Percentiles rank a stretch among this genome's conserved stretches.
Conservation (phyloP, 2,113 vertebrate genomes). For the Planiliza haematocheilus region DNA sequence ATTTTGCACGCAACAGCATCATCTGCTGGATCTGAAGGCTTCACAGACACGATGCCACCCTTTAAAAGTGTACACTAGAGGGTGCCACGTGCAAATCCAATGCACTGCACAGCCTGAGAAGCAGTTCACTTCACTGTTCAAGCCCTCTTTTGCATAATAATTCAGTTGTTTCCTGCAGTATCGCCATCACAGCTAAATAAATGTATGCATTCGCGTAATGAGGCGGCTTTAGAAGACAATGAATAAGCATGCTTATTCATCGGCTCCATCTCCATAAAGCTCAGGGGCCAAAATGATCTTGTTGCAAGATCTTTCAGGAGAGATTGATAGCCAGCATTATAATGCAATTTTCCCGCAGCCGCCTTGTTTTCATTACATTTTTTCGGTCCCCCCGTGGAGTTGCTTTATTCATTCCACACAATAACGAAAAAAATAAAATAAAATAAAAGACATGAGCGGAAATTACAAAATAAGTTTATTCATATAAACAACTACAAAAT, state of each 20-base stretch:
- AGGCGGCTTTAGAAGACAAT: neutral
- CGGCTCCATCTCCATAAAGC: neutral
- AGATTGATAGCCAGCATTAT: neutral
- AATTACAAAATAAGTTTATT: slow-evolving; percentile 78
- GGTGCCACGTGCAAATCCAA: slow-evolving; percentile 17
- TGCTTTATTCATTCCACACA: neutral
- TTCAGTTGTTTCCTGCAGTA: neutral
- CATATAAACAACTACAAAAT: slow-evolving; percentile 78
- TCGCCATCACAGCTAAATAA: neutral
- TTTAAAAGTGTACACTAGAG: slow-evolving; percentile 57
- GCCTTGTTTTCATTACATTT: neutral
- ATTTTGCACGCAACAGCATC: slow-evolving; percentile 49
- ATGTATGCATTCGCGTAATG: neutral
- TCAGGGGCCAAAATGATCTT: too few species aligned
- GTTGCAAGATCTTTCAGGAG: neutral
- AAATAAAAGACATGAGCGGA: slow-evolving; percentile 40
- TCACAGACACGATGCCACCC: neutral
- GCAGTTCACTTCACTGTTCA: neutral
- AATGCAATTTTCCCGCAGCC: neutral
- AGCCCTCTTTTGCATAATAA: neutral
- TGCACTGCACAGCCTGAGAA: slow-evolving; percentile 2
- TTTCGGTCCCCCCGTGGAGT: neutral
- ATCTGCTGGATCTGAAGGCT: slow-evolving; percentile 30
- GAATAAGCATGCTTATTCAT: neutral
- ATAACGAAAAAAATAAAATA: neutral